Evolutionary conservation across 2,888 invertebrate species (phyloP).

Genomic region (Pomacea canaliculata): DNA sequence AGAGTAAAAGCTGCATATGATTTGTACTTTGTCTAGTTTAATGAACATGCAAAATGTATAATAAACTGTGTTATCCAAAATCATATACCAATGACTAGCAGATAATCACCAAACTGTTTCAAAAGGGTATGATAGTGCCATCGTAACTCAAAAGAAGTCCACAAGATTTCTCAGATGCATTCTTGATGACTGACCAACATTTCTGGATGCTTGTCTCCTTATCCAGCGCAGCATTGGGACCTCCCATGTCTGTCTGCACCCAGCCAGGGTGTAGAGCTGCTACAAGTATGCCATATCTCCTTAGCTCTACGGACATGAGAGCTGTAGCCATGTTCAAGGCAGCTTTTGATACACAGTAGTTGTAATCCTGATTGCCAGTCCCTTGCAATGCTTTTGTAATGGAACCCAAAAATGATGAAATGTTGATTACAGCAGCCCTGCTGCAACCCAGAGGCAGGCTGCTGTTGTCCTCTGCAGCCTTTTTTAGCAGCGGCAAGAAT

Average conservation of each 20-base stretch:
- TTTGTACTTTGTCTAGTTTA: too few relatives aligned
- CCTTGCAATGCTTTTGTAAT: conserved; percentile 2
- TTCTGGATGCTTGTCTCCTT: conserved; percentile 13
- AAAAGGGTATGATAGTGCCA: conserved; percentile 18
- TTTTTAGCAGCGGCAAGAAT: conserved; percentile 31
- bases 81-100: too few relatives aligned
- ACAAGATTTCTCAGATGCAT: conserved; percentile 1
- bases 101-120: neutral
- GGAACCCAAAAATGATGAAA: conserved; percentile 29
- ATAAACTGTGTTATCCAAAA: too few relatives aligned
- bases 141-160: conserved; percentile 17
- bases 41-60: too few relatives aligned
- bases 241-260: conserved; percentile 37
- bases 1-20: too few relatives aligned
- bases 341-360: conserved; percentile 30
- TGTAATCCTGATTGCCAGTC: conserved; percentile 1
- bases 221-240: conserved; percentile 11
- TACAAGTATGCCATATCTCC: conserved; percentile 26
- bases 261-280: conserved; percentile 33
- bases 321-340: conserved; percentile 36
- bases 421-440: conserved; percentile 31
- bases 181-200: conserved; percentile 7
- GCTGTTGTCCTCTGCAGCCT: conserved; percentile 25
- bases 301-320: conserved; percentile 30
- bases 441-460: conserved; percentile 14